These are phyloP conservation scores for Gymnocypris eckloni DNA, from an alignment of 2,797 vertebrate species.

Conservation along the genomic window DNA sequence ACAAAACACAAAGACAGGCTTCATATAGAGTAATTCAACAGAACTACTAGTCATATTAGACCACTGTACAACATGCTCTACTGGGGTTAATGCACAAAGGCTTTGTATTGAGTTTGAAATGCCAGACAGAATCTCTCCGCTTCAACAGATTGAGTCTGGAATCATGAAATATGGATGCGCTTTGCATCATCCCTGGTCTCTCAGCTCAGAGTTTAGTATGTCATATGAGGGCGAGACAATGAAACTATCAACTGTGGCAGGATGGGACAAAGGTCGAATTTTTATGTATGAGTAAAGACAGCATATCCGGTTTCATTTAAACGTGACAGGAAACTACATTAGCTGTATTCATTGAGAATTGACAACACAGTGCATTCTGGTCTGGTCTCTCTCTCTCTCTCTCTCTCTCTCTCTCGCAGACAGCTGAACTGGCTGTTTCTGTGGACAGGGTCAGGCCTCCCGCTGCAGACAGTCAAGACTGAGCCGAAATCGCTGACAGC, in stretches of 20 bases:
- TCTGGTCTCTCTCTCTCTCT: not conserved
- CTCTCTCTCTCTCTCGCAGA: not conserved
- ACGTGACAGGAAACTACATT: slow-evolving; percentile 26
- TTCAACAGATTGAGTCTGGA: slow-evolving; percentile 66
- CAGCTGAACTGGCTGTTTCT: slow-evolving; percentile 55
- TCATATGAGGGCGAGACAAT: slow-evolving; percentile 17
- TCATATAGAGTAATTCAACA: slow-evolving; percentile 56
- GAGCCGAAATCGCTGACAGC: slow-evolving; percentile 68
- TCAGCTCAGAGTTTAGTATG: slow-evolving; percentile 36
- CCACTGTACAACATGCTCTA: not conserved
- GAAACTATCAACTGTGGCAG: slow-evolving; percentile 8
- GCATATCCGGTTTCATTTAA: slow-evolving; percentile 12
- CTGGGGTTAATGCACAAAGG: not conserved
- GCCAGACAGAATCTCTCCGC: slow-evolving; percentile 45
- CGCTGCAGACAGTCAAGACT: slow-evolving; percentile 42
- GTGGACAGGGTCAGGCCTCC: slow-evolving; percentile 30
- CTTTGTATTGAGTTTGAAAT: slow-evolving; percentile 33
- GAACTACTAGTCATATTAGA: not conserved
- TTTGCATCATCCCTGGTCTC: slow-evolving; percentile 56
- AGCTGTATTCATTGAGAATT: slow-evolving; percentile 25
- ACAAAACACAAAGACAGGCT: slow-evolving; percentile 27
- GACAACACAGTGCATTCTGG: not conserved
- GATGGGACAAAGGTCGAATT: slow-evolving; percentile 5
- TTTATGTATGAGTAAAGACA: not conserved
- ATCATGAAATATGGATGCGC: slow-evolving; percentile 66